phyloP scores from a whole-genome alignment of 2,113 vertebrate species.

The Atherinomorus stipes region DNA sequence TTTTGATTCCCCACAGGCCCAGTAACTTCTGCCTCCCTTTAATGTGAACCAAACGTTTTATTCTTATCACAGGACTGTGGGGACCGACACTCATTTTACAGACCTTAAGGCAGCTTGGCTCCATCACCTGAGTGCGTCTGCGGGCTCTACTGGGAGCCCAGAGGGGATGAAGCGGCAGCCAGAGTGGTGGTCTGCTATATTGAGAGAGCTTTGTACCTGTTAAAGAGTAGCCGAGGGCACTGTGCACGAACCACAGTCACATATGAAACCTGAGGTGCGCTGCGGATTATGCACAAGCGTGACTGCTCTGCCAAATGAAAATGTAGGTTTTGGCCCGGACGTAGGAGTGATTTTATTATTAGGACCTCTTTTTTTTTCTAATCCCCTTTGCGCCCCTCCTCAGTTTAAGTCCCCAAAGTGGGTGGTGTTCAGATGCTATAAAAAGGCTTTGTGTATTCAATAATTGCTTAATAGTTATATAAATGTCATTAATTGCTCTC shows the following conservation, averaged over 20 bases:
- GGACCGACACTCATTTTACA: conserved; percentile 8
- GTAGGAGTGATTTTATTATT: conserved; percentile 73
- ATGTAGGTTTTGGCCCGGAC: conserved; percentile 92
- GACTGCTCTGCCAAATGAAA: conserved; percentile 90
- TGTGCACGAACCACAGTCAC: conserved; percentile 69
- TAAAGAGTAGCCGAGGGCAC: conserved; percentile 77
- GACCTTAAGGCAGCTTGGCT: conserved; percentile 20
- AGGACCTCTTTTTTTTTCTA: conserved; percentile 55
- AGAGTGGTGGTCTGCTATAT: conserved; percentile 25
- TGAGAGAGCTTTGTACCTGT: conserved; percentile 83
- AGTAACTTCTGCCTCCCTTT: neutral
- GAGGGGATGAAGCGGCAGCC: conserved; percentile 10
- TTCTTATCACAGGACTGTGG: neutral
- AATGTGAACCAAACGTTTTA: neutral
- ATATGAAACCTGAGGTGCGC: conserved; percentile 88
- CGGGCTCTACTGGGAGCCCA: conserved; percentile 32
- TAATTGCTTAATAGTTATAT: conserved; percentile 84
- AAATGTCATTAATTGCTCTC: conserved; percentile 84
- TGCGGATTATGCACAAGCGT: conserved; percentile 88
- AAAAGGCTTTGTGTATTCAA: conserved; percentile 90
- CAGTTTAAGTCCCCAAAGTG: conserved; percentile 78
- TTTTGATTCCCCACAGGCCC: neutral
- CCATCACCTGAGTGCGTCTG: conserved; percentile 14
- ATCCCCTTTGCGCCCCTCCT: conserved; percentile 80
- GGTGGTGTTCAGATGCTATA: conserved; percentile 82